Evolutionary conservation across 2,888 invertebrate genomes (phyloP), one percentile per base, ranked within the genome.

Genomic region (Glyphotaelius pellucidus): DNA sequence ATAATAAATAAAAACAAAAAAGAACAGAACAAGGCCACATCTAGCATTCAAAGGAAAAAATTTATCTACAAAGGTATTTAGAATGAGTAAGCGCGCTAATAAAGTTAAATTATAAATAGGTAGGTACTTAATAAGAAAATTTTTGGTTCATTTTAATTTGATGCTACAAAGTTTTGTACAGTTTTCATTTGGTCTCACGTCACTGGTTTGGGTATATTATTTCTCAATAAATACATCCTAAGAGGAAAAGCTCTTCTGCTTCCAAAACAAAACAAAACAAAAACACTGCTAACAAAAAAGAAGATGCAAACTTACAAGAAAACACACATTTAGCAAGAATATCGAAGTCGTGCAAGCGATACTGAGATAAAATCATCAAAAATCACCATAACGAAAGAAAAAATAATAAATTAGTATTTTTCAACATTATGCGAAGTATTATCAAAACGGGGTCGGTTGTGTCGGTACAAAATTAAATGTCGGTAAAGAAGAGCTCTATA

Each of bases 31-130:
- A 31, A 87, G 87, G 52, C n/a, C 12, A 87, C n/a, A 67, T 67
- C 67, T 67, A 67, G n/a, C 67, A 67, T n/a, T 25, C 25, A 67
- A n/a, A 67, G 7, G 67, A 67, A 35, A 32, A 38, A 38, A n/a
- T 84, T 38, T 87, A 87, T 87, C 87, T 87, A 87, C 52, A 52
- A 52, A 87, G 87, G 87, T 87, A 87, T 87, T 87, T 87, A 52
- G 3, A 47, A 19, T 87, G 12, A 87, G 38, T 87, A 87, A 87
- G 52, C 87, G 87, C 87, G 87, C 87, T 87, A 30, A 87, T 67
- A 47, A 87, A 87, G 52, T 67, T 87, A 47, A 86, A 86, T 35
- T 83, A 25, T 83, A 83, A 83, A 35, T 38, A 83, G 15, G 19
- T 52, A 52, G 52, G 67, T 67, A 67, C 67, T 67, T n/a, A 67